These are phyloP conservation scores for Australoheros scitulus DNA, from an alignment of 2,113 vertebrate genomes.

Conservation along the genomic window DNA sequence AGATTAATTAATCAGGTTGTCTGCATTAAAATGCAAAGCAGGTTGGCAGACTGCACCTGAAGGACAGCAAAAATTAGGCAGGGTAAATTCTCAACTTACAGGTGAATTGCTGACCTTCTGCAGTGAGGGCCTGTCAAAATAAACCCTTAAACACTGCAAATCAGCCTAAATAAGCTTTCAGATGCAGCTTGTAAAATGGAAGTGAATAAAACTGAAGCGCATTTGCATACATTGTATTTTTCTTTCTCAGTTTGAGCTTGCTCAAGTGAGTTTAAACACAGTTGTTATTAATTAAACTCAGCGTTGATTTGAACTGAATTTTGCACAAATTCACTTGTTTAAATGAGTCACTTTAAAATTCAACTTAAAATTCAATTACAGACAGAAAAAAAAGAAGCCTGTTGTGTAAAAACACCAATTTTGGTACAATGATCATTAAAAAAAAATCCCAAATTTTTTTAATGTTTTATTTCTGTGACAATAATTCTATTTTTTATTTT, in stretches of 20 bases:
- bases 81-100: slow-evolving; percentile 52
- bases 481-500: slow-evolving; percentile 7
- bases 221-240: slow-evolving; percentile 2
- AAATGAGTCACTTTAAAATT: slow-evolving; percentile 1
- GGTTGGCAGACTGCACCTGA: slow-evolving; percentile 58
- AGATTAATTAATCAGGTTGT: slow-evolving; percentile 64
- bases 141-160: slow-evolving; percentile 26
- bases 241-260: slow-evolving; percentile 14
- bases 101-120: slow-evolving; percentile 65
- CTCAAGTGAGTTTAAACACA: slow-evolving; percentile 1
- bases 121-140: slow-evolving; percentile 41
- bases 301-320: neutral
- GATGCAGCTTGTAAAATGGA: slow-evolving; percentile 7
- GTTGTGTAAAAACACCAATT: neutral
- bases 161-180: slow-evolving; percentile 35
- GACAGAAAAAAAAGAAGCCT: neutral
- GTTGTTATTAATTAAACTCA: slow-evolving; percentile 30
- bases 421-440: neutral
- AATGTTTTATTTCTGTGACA: neutral
- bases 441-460: neutral
- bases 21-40: slow-evolving; percentile 68
- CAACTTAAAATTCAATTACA: slow-evolving; percentile 7
- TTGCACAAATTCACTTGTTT: slow-evolving; percentile 3
- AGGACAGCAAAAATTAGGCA: slow-evolving; percentile 63
- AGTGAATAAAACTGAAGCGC: neutral